Evolutionary conservation across 92 coral and sea anemone species (phyloP), one percentile per base, ranked within the genome.

Genomic region (Umimayanthus kanabou): DNA sequence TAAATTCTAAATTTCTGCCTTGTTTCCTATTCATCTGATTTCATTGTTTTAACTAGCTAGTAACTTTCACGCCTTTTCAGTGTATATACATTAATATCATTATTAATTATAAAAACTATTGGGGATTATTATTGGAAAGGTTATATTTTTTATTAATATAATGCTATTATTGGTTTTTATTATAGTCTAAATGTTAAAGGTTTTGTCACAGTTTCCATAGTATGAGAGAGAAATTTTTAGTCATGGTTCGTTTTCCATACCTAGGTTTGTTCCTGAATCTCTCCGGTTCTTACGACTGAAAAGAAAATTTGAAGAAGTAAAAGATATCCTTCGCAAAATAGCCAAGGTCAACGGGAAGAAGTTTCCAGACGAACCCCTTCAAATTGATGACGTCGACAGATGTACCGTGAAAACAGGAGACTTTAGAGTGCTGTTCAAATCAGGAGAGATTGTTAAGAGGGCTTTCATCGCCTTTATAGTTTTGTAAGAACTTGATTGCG

Each of bases 221-320:
- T 0, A 0, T 33, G 49, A 45, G 6, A 45, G 9, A 45, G 0
- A 45, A 9, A 0, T 5, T 45, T 1, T 55, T 55, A 0, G 64
- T 55, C 20, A 16, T 55, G 15, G 3, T 57, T 57, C 22, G 3
- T 57, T 57, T 57, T 20, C 23, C n/a, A 57, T 15, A 70, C 22
- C 14, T 1, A 70, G 76, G 76, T 71, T 71, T 71, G 76, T 71
- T 5, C 76, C 39, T 2, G 76, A 71, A 22, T 71, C 39, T 26
- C 76, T 71, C 16, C 39, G 76, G 40, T 71, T 71, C 40, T 71
- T 71, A 28, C 76, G 76, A 28, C 40, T 71, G 40, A 71, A 71
- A 28, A 40, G 22, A 4, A 71, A 28, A 71, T 20, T 6, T 28
- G 76, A 25, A 25, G 76, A 71, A 18, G 39, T 71, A 4, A 40